Base-by-base conservation (phyloP, 2,797 vertebrate species). In the Spheniscus humboldti region DNA sequence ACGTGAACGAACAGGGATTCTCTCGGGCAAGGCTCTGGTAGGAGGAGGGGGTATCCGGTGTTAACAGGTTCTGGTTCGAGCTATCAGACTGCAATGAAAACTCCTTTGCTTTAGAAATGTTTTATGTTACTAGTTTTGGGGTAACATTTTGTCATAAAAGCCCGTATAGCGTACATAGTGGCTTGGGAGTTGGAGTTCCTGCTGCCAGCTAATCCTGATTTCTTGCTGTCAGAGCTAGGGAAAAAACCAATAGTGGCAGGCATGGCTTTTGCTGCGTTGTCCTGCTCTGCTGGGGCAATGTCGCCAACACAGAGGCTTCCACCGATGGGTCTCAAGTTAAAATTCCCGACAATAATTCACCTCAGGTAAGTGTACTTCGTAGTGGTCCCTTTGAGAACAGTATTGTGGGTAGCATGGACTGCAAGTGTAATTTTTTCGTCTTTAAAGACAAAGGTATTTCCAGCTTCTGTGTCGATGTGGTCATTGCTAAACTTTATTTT, bases 121-220 rank as follows among this genome's bases (percentile, higher is more conserved):
- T 68, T 52, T 30, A 18, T 30, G 33, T 39, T 52, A 31, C 18
- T 73, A 13, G 33, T 62, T 87, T 55, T 5, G 27, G 23, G 7
- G 16, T 55, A 74, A 63, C 5, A 1, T 56, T 79, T 90, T 81
- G 23, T 55, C 18, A 3, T 55, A 66, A 67, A 86, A 67, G 20
- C 56, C 27, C 4, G 0, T 7, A 5, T 63, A 13, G 69, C 2
- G 0, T 30, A 2, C 8, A 12, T 5, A 17, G 19, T n/a, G 41
- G 45, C 60, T 59, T 23, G 7, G 19, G 37, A 78, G 11, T 24
- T 80, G 25, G n/a, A 56, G 15, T 53, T 69, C 19, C 8, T 68
- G 28, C 66, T 87, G 31, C 53, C 37, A 64, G 25, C 7, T 64
- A 48, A 53, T 90, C 35, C 30, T 71, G 33, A 6, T 73, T 91